Evolutionary conservation across 92 coral and sea anemone species (phyloP), one percentile per base, ranked within the genome.

Genomic region (Zoanthus sociatus): DNA sequence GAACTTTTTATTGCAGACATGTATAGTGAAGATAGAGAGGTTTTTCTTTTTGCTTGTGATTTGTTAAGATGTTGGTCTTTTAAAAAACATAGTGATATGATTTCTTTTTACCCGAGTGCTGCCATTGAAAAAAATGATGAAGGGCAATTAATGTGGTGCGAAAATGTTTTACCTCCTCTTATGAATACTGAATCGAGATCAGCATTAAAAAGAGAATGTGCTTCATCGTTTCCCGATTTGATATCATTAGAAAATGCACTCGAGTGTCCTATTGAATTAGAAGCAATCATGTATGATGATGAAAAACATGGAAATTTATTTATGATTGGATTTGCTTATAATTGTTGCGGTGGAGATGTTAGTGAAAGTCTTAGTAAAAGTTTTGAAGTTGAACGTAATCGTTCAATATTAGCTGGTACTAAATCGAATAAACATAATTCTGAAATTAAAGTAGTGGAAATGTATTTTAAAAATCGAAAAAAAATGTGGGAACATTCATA

Each of bases 401-500:
- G 64, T 10, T 56, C 64, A 0, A 56, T 56, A 10, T 12, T 56
- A 1, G 64, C 76, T 20, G 37, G 13, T 21, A 15, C 76, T 1
- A 71, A 30, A 71, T 17, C 76, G 17, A 8, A 71, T 21, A 71
- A 71, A 21, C 76, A 71, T 17, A 8, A 71, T 71, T 71, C 76
- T 0, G 76, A 71, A 71, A 71, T 71, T 46, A 71, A 71, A 8
- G 12, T 30, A 3, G 76, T 71, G 2, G 76, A 71, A 71, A 71
- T 15, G 76, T 71, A 71, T 71, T 71, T 71, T 30, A 71, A 71
- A 17, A 71, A 71, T 71, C 76, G 76, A 71, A 30, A 21, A 26
- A 71, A 71, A 30, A 26, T 9, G 37, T 71, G 76, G 76, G 76
- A 71, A 71, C 33, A 30, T 2, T 71, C 76, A 3, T 71, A 71